phyloP scores from a whole-genome alignment of 37 sponge, comb jelly and placozoan genomes.

The Petrosia ficiformis region DNA sequence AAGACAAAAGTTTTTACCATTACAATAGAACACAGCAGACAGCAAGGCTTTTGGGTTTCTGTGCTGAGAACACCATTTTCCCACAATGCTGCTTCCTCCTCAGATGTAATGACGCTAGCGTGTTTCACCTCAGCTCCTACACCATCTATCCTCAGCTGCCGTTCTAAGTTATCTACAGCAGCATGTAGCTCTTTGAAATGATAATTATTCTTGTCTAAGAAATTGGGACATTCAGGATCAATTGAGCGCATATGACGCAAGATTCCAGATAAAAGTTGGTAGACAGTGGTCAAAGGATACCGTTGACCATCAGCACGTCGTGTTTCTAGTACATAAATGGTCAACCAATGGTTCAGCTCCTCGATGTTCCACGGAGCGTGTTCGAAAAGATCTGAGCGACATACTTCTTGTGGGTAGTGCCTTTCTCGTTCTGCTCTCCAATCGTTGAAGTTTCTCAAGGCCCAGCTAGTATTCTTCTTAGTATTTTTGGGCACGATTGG shows the following conservation, averaged over 20 bases:
- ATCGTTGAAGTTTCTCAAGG: neutral
- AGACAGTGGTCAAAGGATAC: neutral
- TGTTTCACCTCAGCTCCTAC: slow-evolving; percentile 7
- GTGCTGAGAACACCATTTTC: slow-evolving; percentile 4
- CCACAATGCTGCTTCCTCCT: slow-evolving; percentile 20
- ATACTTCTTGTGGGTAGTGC: neutral
- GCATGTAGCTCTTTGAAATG: slow-evolving; percentile 9
- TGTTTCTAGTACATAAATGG: neutral
- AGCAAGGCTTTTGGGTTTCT: slow-evolving; percentile 12
- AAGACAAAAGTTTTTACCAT: slow-evolving; percentile 22
- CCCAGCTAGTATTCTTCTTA: slow-evolving; percentile 15
- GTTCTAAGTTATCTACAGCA: slow-evolving; percentile 7
- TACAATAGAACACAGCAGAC: slow-evolving; percentile 25
- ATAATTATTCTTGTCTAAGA: slow-evolving; percentile 1
- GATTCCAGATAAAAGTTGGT: neutral
- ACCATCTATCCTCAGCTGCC: slow-evolving; percentile 8
- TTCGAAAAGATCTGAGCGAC: neutral
- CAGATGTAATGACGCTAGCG: slow-evolving; percentile 9
- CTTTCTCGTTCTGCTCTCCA: slow-evolving; percentile 7
- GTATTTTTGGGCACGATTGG: slow-evolving; percentile 25
- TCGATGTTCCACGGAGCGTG: neutral
- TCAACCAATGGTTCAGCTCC: neutral
- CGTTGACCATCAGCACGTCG: neutral
- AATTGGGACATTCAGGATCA: neutral
- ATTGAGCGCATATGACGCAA: neutral